Base-by-base conservation (phyloP, 2,113 vertebrate species). In the Oriolus oriolus region DNA sequence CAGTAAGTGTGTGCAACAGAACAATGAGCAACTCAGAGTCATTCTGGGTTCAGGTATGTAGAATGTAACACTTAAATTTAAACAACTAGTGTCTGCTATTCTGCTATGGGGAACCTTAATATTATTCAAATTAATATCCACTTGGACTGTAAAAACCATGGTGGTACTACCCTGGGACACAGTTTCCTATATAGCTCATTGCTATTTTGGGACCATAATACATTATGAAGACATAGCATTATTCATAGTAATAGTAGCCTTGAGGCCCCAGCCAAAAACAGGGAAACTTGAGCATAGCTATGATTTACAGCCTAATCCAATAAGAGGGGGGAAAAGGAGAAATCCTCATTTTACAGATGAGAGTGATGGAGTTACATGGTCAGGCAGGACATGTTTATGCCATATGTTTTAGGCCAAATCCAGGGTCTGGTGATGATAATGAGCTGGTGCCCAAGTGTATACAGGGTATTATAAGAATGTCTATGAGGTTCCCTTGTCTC, bases 171-270 rank as follows among this genome's bases (percentile, higher is more conserved):
- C 60, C 49, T 56, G 44, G 44, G 74, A 66, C 49, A 80, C 39
- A 44, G 81, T 47, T 95, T 97, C 20, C 42, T 84, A 61, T 56
- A 63, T 13, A 89, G 41, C 7, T 70, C 26, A 53, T 84, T 87
- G 80, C 75, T 71, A 73, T 87, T 97, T 91, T 76, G 70, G 61
- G 68, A 89, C 60, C 11, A 57, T 52, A 89, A 80, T 77, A 80
- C 39, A 68, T 93, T 85, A 88, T 37, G 60, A 93, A 95, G 79
- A 84, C 1, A 6, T 31, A 86, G 63, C 47, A 77, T 90, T 81
- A 95, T 93, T 92, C 88, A 92, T 20, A 70, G 79, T 17, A 95
- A 89, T 20, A 86, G 76, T 39, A 87, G 65, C 33, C 30, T 5
- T 49, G 60, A 86, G 60, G 68, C 45, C 71, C 42, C 68, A 77